Base-by-base conservation (phyloP, 2,797 vertebrate genomes). In the Cryptoprocta ferox region DNA sequence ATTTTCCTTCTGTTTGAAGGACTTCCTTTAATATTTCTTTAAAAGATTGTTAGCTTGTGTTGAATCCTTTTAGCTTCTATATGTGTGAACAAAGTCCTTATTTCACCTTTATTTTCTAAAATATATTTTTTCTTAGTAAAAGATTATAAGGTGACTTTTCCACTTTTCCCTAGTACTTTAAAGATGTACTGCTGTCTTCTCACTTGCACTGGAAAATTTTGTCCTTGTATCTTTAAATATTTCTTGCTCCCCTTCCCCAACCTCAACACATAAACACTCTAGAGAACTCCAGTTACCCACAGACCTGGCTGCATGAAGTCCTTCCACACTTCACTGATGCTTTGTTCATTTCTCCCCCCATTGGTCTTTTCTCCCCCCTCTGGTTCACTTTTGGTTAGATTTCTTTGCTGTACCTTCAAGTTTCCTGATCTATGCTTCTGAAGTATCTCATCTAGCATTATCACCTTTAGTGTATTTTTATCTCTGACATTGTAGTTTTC, bases 101-200 rank as follows among this genome's bases (percentile, higher is more conserved):
- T 73, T 73, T 93, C 53, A 79, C 21, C 6, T 68, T 94, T 8
- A 78, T 45, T 92, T 92, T 80, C 73, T 97, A 53, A 80, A 85
- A 75, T 14, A 48, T 68, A 63, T 21, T 80, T 80, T 68, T n/a
- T 65, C 5, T 78, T 73, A 35, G 16, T 80, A 39, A 81, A 85
- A n/a, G 6, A 56, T 26, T 45, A 28, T 45, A 61, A 78, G 1
- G 14, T 56, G 16, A 35, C 5, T 91, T 90, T 80, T 59, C 26
- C 12, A 37, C 65, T 81, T 73, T 48, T 71, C 14, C 12, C n/a
- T 32, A 37, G 9, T 26, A 50, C 16, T 78, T 61, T 50, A 86
- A 7, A 68, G 11, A 50, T 65, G 1, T 90, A 9, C 39, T 48
- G 70, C 11, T 71, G 9, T 39, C 4, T 78, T 92, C 75, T 73